Percentiles rank a stretch among this genome's conserved stretches.
phyloP scores from a whole-genome alignment of 2,797 vertebrate species.

The Bufotes viridis region DNA sequence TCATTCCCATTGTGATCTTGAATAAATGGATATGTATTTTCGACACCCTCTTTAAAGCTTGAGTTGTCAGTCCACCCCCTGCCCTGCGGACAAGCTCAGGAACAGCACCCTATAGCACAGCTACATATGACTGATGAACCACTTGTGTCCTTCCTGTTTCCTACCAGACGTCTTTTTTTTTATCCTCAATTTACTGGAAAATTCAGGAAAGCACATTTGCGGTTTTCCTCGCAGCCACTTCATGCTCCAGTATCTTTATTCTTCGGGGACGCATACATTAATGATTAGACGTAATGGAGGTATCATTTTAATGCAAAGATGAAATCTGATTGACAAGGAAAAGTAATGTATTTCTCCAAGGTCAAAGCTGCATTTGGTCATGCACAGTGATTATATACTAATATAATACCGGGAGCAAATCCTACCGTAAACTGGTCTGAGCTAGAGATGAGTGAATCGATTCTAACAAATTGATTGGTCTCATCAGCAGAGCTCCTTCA shows the following conservation, averaged over 20 bases:
- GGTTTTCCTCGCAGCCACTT: neutral
- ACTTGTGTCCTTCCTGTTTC: neutral
- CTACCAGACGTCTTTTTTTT: neutral
- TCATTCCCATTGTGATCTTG: no score
- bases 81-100: no score
- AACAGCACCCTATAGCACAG: neutral
- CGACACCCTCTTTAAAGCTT: neutral
- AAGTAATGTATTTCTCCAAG: constrained; percentile 13
- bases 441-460: no score
- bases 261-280: constrained; percentile 28
- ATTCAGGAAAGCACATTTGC: constrained; percentile 46
- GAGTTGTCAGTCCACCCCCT: no score
- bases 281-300: constrained; percentile 17
- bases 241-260: constrained; percentile 14
- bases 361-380: neutral
- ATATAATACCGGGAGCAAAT: neutral
- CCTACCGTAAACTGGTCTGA: neutral
- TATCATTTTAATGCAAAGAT: constrained; percentile 22
- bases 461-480: no score
- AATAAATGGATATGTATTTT: no score
- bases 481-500: no score
- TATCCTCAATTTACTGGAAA: constrained; percentile 49
- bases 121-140: neutral
- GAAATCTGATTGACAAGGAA: constrained; percentile 1
- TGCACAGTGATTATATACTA: neutral